phyloP scores from a whole-genome alignment of 2,797 vertebrate species.

The Allobates femoralis region DNA sequence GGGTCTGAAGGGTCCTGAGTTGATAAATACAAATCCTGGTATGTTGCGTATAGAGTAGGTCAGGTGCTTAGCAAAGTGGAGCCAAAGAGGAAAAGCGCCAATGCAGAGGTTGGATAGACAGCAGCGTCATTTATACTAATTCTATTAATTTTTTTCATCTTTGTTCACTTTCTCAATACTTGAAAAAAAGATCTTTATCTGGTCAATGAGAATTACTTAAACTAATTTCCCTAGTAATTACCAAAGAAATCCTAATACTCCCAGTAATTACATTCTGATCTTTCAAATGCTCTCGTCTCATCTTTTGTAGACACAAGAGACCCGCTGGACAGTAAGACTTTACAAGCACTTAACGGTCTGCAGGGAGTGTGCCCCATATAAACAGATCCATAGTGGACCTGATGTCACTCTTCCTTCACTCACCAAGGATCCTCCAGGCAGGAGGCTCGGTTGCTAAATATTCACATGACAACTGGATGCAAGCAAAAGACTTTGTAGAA shows the following conservation, averaged over 20 bases:
- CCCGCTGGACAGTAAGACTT: constrained; percentile 55
- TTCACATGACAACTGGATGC: neutral
- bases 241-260: constrained; percentile 4
- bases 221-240: constrained; percentile 27
- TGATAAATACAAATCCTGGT: no score
- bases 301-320: constrained; percentile 44
- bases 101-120: no score
- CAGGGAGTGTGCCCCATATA: constrained; percentile 54
- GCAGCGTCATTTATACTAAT: neutral
- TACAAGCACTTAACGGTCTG: constrained; percentile 60
- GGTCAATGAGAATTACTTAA: constrained; percentile 15
- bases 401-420: constrained; percentile 41
- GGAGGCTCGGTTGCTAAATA: neutral
- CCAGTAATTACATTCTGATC: constrained; percentile 7
- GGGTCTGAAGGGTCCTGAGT: no score
- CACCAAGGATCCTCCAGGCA: constrained; percentile 9
- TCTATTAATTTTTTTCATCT: neutral
- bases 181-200: constrained; percentile 6
- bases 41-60: no score
- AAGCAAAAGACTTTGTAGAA: neutral
- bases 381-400: constrained; percentile 59
- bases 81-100: no score
- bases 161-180: neutral
- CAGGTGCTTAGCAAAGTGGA: no score
- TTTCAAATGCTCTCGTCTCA: constrained; percentile 19